Base-by-base conservation (phyloP, 2,797 vertebrate species). In the Bucorvus abyssinicus region DNA sequence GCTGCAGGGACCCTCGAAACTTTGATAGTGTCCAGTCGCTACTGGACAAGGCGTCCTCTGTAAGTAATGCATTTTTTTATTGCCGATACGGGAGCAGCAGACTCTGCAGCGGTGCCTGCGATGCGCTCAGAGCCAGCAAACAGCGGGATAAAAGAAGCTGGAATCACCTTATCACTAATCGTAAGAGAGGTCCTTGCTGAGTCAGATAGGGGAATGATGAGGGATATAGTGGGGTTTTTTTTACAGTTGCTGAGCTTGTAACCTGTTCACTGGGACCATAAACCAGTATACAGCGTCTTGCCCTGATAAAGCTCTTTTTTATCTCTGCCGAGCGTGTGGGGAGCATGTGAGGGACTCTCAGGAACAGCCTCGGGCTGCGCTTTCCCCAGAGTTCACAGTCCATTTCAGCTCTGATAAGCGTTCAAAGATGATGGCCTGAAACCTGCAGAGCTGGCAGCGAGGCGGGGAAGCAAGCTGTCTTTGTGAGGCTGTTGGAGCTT, bases 51-150 rank as follows among this genome's bases (percentile, higher is more conserved):
- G n/a, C 0, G 2, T 36, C 19, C 52, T 83, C 49, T 59, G 55
- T n/a, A 50, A 40, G 30, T 7, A 42, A 68, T n/a, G 21, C 22
- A 27, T 32, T 59, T 40, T 44, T 44, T 36, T 4, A 32, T 74
- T 1, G 0, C 27, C 26, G 21, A 38, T 36, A 69, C 0, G 5
- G 59, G 38, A 76, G 44, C 34, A 32, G 10, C 42, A 32, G 29
- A 13, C 42, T n/a, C 26, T 4, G 6, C 36, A 24, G 47, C 52
- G 2, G 26, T 0, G 5, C 19, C 32, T n/a, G 47, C 9, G 29
- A 14, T 0, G 30, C 15, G 14, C 45, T n/a, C 12, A 1, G 42
- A 21, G 2, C 27, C 26, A 3, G 8, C 15, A 40, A 34, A 14
- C 38, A 86, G 59, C 1, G 4, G 29, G 61, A 27, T n/a, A 47